Evolutionary conservation across 2,888 invertebrate genomes (phyloP), one percentile per base, ranked within the genome.

Genomic region (Meghimatium bilineatum): DNA sequence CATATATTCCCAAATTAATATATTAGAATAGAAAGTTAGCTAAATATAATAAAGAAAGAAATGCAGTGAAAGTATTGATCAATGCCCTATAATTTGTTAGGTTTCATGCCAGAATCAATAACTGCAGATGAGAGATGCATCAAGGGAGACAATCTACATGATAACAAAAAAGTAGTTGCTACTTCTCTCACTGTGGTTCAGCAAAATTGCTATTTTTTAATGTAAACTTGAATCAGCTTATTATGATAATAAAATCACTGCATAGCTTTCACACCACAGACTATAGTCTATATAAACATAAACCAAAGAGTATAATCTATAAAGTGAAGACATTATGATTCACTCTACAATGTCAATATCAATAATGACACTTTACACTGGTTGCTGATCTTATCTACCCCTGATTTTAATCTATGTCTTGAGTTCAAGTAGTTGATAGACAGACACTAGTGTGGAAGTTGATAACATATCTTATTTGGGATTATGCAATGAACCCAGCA

Each of bases 31-130:
- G 20, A 67, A 38, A n/a, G 6, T 52, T 6, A 8, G 44, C 38
- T 44, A 23, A 77, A 60, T 2, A 36, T 26, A 29, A 77, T 60
- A 34, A 77, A 36, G 8, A 36, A 36, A 17, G 29, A 36, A 66
- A 77, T 38, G 26, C 44, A 26, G 14, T 32, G 32, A 26, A 49
- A 52, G 52, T 34, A 74, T 74, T 52, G 74, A 74, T 52, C 52
- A 6, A 10, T 74, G 74, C 49, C 52, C 32, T 52, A 74, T 52
- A 26, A 56, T 49, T 36, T 6, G 29, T n/a, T 74, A 49, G 17
- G 49, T 49, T 17, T 52, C 52, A 32, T 52, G 74, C 52, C 74
- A 52, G 20, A 52, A 74, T 74, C 74, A 52, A 74, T 74, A 74
- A 74, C 49, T 66, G 66, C 8, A 12, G 60, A 63, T n/a, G 60